Percentiles rank a stretch among this genome's conserved stretches.
Conservation (phyloP, 2,888 invertebrate genomes). For the Galeopsomyia nigrocyanea region DNA sequence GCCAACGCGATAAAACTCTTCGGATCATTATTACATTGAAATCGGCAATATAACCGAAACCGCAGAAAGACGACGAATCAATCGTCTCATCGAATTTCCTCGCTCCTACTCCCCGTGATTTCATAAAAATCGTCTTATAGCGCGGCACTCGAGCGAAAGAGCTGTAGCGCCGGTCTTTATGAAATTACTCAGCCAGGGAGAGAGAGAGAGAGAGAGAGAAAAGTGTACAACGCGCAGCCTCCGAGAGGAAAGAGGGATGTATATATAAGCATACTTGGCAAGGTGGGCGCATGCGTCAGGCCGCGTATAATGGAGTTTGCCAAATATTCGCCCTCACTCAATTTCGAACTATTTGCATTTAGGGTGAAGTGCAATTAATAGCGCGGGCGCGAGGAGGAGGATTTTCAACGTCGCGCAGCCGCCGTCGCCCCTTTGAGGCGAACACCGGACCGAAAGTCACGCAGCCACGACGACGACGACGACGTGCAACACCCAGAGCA, state of each 20-base stretch:
- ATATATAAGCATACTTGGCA: too few relatives aligned
- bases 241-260: background rate
- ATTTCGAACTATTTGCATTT: slow-evolving; percentile 69
- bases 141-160: background rate
- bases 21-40: too few relatives aligned
- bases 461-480: too few relatives aligned
- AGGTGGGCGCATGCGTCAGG: slow-evolving; percentile 2
- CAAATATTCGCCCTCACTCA: slow-evolving; percentile 68
- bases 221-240: background rate
- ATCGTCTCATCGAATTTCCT: slow-evolving; percentile 26
- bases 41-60: too few relatives aligned
- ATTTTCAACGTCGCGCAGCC: background rate
- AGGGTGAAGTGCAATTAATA: slow-evolving; percentile 69
- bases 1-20: too few relatives aligned
- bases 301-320: slow-evolving; percentile 66
- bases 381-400: slow-evolving; percentile 53
- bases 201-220: background rate
- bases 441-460: slow-evolving; percentile 21
- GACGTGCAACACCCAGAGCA: slow-evolving; percentile 59
- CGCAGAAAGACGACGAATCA: background rate
- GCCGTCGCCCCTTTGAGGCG: slow-evolving; percentile 1
- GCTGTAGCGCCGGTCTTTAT: background rate
- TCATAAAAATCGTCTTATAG: slow-evolving; percentile 2
- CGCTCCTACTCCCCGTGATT: background rate
- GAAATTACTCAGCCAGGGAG: background rate